Evolutionary conservation across 2,113 vertebrate genomes (phyloP).

Genomic region (Chlorocebus sabaeus): DNA sequence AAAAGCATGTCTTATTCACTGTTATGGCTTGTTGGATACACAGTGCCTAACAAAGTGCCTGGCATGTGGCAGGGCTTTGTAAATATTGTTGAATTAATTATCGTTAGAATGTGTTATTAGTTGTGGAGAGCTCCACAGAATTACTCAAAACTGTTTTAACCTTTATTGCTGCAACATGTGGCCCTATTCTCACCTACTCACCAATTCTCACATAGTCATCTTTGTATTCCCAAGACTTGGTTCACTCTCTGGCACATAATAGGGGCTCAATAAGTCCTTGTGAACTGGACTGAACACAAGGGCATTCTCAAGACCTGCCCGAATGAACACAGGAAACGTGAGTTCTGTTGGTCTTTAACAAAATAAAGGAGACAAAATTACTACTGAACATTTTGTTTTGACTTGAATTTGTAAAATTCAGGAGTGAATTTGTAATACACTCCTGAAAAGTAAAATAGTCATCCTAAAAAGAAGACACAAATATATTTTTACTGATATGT

Average conservation of each 20-base stretch:
- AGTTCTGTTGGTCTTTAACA: background rate
- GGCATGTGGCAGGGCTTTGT: background rate
- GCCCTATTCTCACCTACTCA: background rate
- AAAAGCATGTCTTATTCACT: background rate
- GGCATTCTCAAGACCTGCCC: background rate
- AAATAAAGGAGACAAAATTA: background rate
- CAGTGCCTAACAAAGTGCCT: background rate
- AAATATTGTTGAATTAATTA: conserved; percentile 3
- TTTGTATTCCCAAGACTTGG: background rate
- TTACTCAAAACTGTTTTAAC: background rate
- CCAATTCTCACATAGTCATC: background rate
- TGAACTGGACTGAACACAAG: background rate
- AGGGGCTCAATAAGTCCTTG: background rate
- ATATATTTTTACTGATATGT: background rate
- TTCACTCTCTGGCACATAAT: background rate
- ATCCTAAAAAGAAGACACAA: background rate
- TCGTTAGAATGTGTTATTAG: background rate
- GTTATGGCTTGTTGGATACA: background rate
- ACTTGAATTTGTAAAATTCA: background rate
- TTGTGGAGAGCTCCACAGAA: background rate
- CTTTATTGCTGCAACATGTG: background rate
- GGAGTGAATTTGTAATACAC: background rate
- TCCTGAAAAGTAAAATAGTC: background rate
- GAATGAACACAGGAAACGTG: background rate
- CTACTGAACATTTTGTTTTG: background rate